A percentile compares a stretch with the other conserved stretches of the same genome.
phyloP scores from a whole-genome alignment of 2,888 invertebrate genomes.

The Callinectes sapidus region DNA sequence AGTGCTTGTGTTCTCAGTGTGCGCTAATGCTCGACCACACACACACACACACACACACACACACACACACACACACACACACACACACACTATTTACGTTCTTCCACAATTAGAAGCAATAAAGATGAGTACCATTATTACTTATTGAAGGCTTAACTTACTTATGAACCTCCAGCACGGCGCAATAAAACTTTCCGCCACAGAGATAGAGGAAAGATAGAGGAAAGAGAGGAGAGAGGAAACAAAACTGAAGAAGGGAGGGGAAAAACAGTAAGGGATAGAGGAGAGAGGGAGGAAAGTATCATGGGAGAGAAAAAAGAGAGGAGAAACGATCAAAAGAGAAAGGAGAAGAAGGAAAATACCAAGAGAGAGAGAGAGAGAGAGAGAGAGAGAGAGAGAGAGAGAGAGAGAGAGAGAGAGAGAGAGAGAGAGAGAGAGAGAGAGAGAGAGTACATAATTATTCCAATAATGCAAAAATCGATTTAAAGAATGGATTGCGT shows the following conservation, averaged over 20 bases:
- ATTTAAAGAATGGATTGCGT: neutral
- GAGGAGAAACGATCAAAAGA: neutral
- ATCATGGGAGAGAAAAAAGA: neutral
- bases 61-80: neutral
- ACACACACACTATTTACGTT: neutral
- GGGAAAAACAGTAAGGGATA: neutral
- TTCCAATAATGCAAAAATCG: neutral
- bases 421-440: conserved; percentile 27
- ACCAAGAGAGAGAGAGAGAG: conserved; percentile 36
- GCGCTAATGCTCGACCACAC: neutral
- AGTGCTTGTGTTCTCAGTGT: conserved; percentile 31
- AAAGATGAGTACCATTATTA: neutral
- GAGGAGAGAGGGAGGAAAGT: neutral
- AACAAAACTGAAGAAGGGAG: neutral
- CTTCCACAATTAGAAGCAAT: neutral
- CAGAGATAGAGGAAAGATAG: neutral
- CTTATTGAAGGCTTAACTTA: neutral
- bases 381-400: conserved; percentile 38
- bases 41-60: neutral
- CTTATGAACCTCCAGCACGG: neutral
- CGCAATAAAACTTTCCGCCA: neutral
- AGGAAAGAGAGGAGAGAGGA: neutral
- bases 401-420: conserved; percentile 4
- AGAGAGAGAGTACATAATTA: neutral
- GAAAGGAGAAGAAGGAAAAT: neutral